Percentiles rank a stretch among this genome's conserved stretches.
Evolutionary conservation across 2,888 invertebrate species (phyloP).

Genomic region (Chrysodeixis includens): DNA sequence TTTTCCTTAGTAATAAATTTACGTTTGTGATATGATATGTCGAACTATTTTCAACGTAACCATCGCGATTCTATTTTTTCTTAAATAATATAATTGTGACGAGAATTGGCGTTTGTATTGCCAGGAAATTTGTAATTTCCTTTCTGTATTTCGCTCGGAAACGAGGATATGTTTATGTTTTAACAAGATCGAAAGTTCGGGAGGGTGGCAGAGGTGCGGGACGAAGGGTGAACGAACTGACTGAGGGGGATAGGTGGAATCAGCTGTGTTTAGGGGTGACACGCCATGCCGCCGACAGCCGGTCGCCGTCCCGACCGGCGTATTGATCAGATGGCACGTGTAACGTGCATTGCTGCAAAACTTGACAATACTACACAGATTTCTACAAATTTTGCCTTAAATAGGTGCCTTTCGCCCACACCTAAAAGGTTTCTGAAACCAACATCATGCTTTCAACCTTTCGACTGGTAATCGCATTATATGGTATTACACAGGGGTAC

Average conservation of each 20-base stretch:
- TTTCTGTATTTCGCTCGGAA: constrained; percentile 53
- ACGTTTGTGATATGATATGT: constrained; percentile 31
- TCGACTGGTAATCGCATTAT: constrained; percentile 54
- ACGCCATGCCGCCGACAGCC: constrained; percentile 81
- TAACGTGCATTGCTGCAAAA: constrained; percentile 73
- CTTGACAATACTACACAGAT: constrained; percentile 44
- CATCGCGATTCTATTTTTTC: constrained; percentile 69
- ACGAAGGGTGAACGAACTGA: constrained; percentile 82
- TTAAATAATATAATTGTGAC: constrained; percentile 30
- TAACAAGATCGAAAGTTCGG: constrained; percentile 75
- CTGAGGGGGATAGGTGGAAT: constrained; percentile 78
- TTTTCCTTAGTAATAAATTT: constrained; percentile 48
- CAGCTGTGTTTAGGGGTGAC: constrained; percentile 87
- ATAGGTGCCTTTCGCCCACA: constrained; percentile 19
- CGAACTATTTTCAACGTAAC: constrained; percentile 55
- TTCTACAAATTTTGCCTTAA: constrained; percentile 21
- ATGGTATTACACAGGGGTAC: constrained; percentile 42
- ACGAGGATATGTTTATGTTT: constrained; percentile 60
- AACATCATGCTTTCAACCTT: constrained; percentile 45
- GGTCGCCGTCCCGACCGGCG: constrained; percentile 87
- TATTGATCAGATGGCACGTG: constrained; percentile 82
- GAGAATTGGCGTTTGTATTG: constrained; percentile 13
- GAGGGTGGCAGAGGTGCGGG: constrained; percentile 70
- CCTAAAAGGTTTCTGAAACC: constrained; percentile 41
- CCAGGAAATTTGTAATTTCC: constrained; percentile 55